Base-by-base conservation (phyloP, 2,888 invertebrate species). In the Drosophila prostipennis region DNA sequence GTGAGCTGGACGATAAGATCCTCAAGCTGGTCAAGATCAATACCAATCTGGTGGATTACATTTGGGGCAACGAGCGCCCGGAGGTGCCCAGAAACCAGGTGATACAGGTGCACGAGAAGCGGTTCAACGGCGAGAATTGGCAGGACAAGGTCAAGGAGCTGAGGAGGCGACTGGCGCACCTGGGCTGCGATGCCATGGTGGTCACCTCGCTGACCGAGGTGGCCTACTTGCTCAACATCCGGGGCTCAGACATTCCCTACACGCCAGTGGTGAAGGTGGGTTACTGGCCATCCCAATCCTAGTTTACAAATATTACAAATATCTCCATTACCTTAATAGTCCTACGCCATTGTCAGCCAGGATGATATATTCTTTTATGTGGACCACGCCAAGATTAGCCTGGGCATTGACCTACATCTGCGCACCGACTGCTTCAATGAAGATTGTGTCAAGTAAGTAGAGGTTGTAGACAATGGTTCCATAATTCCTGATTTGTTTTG, bases 201-300 rank as follows among this genome's bases (percentile, higher is more conserved):
- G 93, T 98, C 13, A 97, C 97, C 0, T 96, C 97, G 0, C 91
- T 98, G 58, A 97, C 98, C 81, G 98, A 98, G 91, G 95, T 96
- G 46, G 96, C 97, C 0, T 98, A 98, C 96, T 92, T 98, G 36
- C 93, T 98, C 37, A 98, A 98, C 91, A 94, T 98, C 16, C 94
- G 98, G n/a, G 98, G 97, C 0, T 93, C 94, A 61, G 98, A 98
- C 92, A 93, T 97, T 73, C 95, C 96, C 0, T 95, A 95, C 90
- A 96, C 96, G 1, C 97, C 98, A 0, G 94, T 96, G 16, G 93
- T 97, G 8, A 95, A 95, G 87, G 95, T 26, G 19, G 19, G 19
- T 19, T 19, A 19, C 19, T 19, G 19, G 19, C 26, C 26, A 6
- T 6, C 6, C 26, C 1, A 26, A 26, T 6, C 26, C 26, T 26